Base-by-base conservation (phyloP, 2,797 vertebrate genomes). In the Gephyroberyx darwinii region DNA sequence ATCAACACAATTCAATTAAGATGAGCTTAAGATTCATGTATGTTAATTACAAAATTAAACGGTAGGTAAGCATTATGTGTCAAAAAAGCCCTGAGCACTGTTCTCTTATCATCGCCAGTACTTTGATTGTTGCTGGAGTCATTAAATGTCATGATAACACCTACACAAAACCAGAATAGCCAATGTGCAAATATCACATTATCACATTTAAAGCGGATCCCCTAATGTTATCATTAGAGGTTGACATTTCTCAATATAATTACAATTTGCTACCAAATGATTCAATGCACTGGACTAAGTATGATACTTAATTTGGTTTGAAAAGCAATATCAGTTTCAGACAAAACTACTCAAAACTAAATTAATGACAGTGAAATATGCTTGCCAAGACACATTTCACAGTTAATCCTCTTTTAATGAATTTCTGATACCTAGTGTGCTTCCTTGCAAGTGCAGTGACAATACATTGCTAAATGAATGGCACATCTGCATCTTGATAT, bases 1-100 rank as follows among this genome's bases (percentile, higher is more conserved):
- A 87, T 72, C 81, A 75, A 73, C 65, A 74, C 73, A 83, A 72
- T 87, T 87, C 74, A 83, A 91, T 92, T 92, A 91, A 89, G 75
- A 86, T 77, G 77, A 85, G 84, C 83, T 89, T 74, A 81, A 82
- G 88, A 90, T 87, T 85, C 76, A 77, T 85, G 82, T 85, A 78
- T 78, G 83, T 84, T 90, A 84, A 92, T 91, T 88, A 80, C 68
- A 59, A 81, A 87, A 88, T 74, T 70, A 86, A 88, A 87, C 1
- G 41, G 69, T 64, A 80, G 79, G 88, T 84, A 81, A 82, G 84
- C 79, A 81, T 77, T 62, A 61, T 65, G 60, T 73, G 56, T 39
- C 30, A 16, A 26, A 37, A 57, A 64, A 37, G 65, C 72, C 56
- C 65, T 57, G 45, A 73, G 74, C 77, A 35, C 43, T 79, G 3